Conservation (phyloP, 2,888 invertebrate genomes). For the Pandemis corylana region DNA sequence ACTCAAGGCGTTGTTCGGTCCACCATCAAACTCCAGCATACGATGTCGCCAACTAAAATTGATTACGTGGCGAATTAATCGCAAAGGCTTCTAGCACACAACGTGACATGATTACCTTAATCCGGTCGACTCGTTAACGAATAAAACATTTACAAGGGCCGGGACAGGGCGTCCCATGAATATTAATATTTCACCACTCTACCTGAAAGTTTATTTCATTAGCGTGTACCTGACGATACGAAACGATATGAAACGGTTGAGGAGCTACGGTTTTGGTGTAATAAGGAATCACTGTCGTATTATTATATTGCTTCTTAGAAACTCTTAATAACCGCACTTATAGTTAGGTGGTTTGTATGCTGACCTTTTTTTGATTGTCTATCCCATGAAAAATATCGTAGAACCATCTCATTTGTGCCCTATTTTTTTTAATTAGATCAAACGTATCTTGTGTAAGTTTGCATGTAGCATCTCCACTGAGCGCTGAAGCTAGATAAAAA, state of each 20-base stretch:
- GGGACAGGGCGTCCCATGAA: conserved; percentile 70
- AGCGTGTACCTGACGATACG: conserved; percentile 58
- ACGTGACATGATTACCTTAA: conserved; percentile 83
- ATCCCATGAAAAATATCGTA: too few relatives aligned
- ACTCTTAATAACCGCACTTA: too few relatives aligned
- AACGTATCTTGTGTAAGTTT: too few relatives aligned
- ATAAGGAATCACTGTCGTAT: not conserved
- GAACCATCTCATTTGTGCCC: too few relatives aligned
- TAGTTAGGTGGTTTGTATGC: too few relatives aligned
- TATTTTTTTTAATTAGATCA: too few relatives aligned
- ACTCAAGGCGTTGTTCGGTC: not conserved
- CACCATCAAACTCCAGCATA: conserved; percentile 7
- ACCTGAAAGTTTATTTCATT: conserved; percentile 83
- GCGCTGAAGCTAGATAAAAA: too few relatives aligned
- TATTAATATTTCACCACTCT: conserved; percentile 76
- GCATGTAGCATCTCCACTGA: too few relatives aligned
- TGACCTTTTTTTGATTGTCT: too few relatives aligned
- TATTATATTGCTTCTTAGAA: not conserved
- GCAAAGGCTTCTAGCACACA: conserved; percentile 70
- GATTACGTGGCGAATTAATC: conserved; percentile 77
- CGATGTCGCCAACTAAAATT: conserved; percentile 57
- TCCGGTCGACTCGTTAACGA: conserved; percentile 80
- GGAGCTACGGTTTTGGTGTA: conserved; percentile 15
- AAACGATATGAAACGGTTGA: conserved; percentile 50
- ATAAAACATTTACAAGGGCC: conserved; percentile 83